A percentile compares a stretch with the other conserved stretches of the same genome.
These are phyloP conservation scores for Chrosomus eos DNA, from an alignment of 2,797 vertebrate genomes.

Conservation along the genomic window DNA sequence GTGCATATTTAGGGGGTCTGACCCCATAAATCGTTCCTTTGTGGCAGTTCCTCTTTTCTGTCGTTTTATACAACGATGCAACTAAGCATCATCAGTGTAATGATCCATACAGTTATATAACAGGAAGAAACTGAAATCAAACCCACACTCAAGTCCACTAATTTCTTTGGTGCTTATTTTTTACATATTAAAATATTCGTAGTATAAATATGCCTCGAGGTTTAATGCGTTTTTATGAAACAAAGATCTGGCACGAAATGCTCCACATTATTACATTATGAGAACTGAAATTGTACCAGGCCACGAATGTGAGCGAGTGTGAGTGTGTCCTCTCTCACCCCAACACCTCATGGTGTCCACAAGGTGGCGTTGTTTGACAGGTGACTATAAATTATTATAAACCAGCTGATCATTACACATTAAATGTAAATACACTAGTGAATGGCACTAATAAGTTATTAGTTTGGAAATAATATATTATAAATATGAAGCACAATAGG, in stretches of 20 bases:
- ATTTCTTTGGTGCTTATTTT: neutral
- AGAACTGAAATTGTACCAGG: slow-evolving; percentile 5
- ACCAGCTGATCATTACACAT: neutral
- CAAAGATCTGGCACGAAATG: neutral
- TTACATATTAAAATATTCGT: neutral
- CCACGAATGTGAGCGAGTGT: neutral
- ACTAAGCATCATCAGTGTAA: neutral
- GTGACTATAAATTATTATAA: slow-evolving; percentile 2
- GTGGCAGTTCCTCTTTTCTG: neutral
- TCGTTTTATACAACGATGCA: neutral
- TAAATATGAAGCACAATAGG: neutral
- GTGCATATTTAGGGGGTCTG: neutral
- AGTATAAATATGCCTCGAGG: neutral
- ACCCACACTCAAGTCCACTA: neutral
- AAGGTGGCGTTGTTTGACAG: slow-evolving; percentile 38
- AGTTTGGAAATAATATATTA: neutral
- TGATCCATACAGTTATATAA: slow-evolving; percentile 7
- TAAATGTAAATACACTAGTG: neutral
- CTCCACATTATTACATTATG: neutral
- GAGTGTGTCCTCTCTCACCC: neutral
- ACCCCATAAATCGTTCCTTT: neutral
- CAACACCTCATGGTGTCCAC: slow-evolving; percentile 22
- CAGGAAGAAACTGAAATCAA: neutral
- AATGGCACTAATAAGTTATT: neutral
- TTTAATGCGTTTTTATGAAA: neutral